These are phyloP conservation scores for Meloe dianella DNA, from an alignment of 2,888 invertebrate genomes.

Conservation along the genomic window DNA sequence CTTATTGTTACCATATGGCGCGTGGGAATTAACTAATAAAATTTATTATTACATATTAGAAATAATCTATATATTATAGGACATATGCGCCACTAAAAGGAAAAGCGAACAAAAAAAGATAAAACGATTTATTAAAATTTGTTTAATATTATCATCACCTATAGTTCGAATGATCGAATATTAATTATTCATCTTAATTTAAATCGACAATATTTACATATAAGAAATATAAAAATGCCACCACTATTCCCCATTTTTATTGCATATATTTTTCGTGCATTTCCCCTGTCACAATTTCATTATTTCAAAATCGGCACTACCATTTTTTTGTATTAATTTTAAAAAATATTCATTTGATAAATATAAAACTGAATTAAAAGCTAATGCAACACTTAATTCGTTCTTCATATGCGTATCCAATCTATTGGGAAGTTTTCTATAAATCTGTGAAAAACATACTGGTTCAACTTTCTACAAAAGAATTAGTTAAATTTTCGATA, in stretches of 20 bases:
- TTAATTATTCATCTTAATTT: neutral
- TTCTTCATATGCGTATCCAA: slow-evolving; percentile 70
- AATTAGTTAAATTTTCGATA: too few relatives aligned
- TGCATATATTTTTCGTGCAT: too few relatives aligned
- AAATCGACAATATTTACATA: neutral
- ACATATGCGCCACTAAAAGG: neutral
- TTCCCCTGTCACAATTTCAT: slow-evolving; percentile 22
- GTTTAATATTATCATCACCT: too few relatives aligned
- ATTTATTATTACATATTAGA: slow-evolving; percentile 14
- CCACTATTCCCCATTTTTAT: too few relatives aligned
- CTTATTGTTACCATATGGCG: slow-evolving; percentile 44
- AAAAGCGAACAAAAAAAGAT: neutral
- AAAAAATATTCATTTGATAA: slow-evolving; percentile 81
- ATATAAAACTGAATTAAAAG: slow-evolving; percentile 82
- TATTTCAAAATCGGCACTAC: slow-evolving; percentile 64
- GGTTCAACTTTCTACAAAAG: slow-evolving; percentile 40
- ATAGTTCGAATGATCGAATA: too few relatives aligned
- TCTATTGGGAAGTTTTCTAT: slow-evolving; percentile 64
- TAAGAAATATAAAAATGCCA: too few relatives aligned
- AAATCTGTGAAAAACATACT: slow-evolving; percentile 64
- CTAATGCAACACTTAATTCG: slow-evolving; percentile 78
- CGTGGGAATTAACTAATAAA: slow-evolving; percentile 35
- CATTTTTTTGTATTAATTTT: slow-evolving; percentile 60
- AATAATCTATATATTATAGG: neutral
- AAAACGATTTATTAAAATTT: neutral